These are phyloP conservation scores for Columba guinea DNA, from an alignment of 2,797 vertebrate species.

Conservation along the genomic window DNA sequence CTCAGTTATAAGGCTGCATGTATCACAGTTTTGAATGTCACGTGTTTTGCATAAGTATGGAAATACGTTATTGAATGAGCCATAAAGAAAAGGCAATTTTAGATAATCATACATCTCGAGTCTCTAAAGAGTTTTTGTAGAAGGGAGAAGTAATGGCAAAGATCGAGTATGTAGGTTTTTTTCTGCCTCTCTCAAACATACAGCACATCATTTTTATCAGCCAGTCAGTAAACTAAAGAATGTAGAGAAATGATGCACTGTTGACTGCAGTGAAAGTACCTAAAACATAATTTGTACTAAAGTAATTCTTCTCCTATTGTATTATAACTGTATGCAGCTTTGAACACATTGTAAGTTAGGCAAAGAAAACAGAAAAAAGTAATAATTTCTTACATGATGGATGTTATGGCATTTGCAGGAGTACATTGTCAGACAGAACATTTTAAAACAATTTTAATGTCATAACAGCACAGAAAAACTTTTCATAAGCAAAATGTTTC, in stretches of 20 bases:
- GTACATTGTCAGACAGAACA: background rate
- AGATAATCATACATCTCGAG: background rate
- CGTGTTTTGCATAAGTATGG: background rate
- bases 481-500: background rate
- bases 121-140: background rate
- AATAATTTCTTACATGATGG: background rate
- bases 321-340: background rate
- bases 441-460: background rate
- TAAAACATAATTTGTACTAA: background rate
- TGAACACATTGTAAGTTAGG: background rate
- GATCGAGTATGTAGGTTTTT: background rate
- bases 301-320: background rate
- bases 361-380: background rate
- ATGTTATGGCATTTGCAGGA: background rate
- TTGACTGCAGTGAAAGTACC: background rate
- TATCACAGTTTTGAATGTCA: background rate
- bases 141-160: background rate
- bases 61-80: background rate
- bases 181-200: background rate
- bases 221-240: background rate
- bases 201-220: background rate
- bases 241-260: background rate
- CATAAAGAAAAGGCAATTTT: background rate
- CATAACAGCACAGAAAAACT: background rate
- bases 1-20: background rate